Base-by-base conservation (phyloP, 2,113 vertebrate species). In the Lycocorax pyrrhopterus region DNA sequence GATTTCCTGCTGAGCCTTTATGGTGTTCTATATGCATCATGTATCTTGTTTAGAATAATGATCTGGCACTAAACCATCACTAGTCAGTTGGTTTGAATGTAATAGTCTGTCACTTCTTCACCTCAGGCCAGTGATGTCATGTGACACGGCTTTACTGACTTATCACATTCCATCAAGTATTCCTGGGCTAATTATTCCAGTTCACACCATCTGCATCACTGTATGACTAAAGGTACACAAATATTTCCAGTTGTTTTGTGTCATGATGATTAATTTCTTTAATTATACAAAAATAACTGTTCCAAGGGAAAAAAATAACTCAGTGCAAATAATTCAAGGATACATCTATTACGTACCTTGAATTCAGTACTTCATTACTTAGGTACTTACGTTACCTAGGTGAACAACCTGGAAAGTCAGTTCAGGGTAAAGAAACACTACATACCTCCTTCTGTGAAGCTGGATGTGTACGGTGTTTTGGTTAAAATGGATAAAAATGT, bases 31-130 rank as follows among this genome's bases (percentile, higher is more conserved):
- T 63, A 87, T 51, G 15, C 49, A 58, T 41, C 39, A 27, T n/a
- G 33, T 75, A 7, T 67, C 83, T 83, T 77, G 53, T 90, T 97
- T 90, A 87, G 41, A 85, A 83, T 82, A 94, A 90, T 62, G 13
- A 69, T 77, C 67, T 43, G 41, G 18, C n/a, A 79, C 29, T 59
- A 64, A 82, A 67, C 43, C 56, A n/a, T 66, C 19, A 75, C 27
- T 60, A 75, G 37, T 53, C 46, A 22, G 64, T 35, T 78, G 25
- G 14, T 85, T 67, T 95, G 52, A 88, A 82, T 59, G 18, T 51
- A 82, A 58, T 53, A 66, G 20, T 29, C 66, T 93, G 79, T 66
- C 52, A 78, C 37, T 89, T 90, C 43, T 80, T 94, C 59, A 86
- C 73, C 72, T 95, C 64, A 76, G 78, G 89, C 47, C 72, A 95